Percentiles rank a stretch among this genome's conserved stretches.
These are phyloP conservation scores for Micropterix aruncella DNA, from an alignment of 2,888 invertebrate species.

Conservation along the genomic window DNA sequence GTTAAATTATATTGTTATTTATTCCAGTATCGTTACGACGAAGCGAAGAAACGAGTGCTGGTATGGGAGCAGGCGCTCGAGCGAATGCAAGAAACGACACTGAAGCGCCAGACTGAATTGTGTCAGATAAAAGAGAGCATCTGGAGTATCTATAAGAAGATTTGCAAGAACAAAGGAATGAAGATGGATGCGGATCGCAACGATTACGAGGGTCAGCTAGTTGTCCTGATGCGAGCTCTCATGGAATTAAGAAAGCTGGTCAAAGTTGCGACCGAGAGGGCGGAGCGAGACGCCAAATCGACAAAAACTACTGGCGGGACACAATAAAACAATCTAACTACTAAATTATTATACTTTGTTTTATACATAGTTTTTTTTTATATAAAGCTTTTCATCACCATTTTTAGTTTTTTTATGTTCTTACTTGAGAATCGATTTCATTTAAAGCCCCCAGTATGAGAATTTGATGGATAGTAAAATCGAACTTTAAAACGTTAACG, in stretches of 20 bases:
- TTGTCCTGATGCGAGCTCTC: constrained; percentile 45
- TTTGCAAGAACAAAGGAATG: constrained; percentile 40
- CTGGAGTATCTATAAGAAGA: constrained; percentile 48
- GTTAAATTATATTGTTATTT: background rate
- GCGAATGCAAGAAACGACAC: constrained; percentile 41
- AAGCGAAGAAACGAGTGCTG: constrained; percentile 39
- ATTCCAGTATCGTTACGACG: constrained; percentile 40
- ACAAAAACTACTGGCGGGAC: background rate
- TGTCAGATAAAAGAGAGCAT: constrained; percentile 40
- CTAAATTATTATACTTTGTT: too few species aligned
- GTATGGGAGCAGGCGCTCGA: constrained; percentile 47
- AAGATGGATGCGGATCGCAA: constrained; percentile 22
- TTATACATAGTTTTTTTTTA: too few species aligned
- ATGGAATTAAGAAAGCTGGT: constrained; percentile 37
- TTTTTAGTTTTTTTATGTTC: too few species aligned
- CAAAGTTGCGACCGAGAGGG: constrained; percentile 26
- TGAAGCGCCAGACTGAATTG: constrained; percentile 37
- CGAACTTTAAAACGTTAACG: too few species aligned
- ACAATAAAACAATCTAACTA: too few species aligned
- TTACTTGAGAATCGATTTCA: too few species aligned
- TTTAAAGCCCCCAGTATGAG: too few species aligned
- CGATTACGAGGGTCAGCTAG: constrained; percentile 45
- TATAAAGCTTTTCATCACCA: too few species aligned
- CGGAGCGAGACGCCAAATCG: constrained; percentile 20
- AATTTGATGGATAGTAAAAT: too few species aligned